These are phyloP conservation scores for Zophobas atratus DNA, from an alignment of 1,140 invertebrate genomes.

Conservation along the genomic window DNA sequence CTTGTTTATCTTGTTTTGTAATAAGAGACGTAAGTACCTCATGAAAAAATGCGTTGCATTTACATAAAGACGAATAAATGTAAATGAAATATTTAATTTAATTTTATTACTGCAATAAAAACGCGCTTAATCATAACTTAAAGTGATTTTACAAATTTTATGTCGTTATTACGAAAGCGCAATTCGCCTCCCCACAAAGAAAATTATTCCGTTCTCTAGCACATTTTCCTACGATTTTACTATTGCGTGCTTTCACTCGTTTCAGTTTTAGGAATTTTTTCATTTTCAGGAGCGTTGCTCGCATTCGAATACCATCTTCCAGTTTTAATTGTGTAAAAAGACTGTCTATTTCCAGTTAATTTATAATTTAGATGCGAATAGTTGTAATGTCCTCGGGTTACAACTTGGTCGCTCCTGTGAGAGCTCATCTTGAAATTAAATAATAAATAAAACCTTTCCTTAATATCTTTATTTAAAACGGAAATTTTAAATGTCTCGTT, in stretches of 20 bases:
- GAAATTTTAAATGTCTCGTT: constrained; percentile 31
- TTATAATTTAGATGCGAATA: constrained; percentile 35
- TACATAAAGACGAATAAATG: constrained; percentile 43
- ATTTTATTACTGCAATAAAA: constrained; percentile 38
- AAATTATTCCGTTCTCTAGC: constrained; percentile 9
- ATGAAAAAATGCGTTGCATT: constrained; percentile 41
- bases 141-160: constrained; percentile 42
- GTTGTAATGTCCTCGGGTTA: not conserved
- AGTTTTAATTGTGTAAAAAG: not conserved
- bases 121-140: constrained; percentile 41
- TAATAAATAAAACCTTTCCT: constrained; percentile 20
- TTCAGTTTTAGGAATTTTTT: too few relatives aligned
- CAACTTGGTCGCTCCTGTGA: not conserved
- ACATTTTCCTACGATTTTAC: too few relatives aligned
- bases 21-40: constrained; percentile 41
- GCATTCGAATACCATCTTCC: not conserved
- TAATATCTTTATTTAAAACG: constrained; percentile 36
- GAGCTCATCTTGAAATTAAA: constrained; percentile 8
- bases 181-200: constrained; percentile 34
- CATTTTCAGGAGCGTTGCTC: not conserved
- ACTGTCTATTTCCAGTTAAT: not conserved
- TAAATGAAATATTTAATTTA: constrained; percentile 43
- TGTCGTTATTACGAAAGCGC: constrained; percentile 31
- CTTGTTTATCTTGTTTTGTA: constrained; percentile 41
- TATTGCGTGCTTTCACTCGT: too few relatives aligned